Evolutionary conservation across 2,888 invertebrate species (phyloP), one percentile per base, ranked within the genome.

Genomic region (Oligia strigilis): DNA sequence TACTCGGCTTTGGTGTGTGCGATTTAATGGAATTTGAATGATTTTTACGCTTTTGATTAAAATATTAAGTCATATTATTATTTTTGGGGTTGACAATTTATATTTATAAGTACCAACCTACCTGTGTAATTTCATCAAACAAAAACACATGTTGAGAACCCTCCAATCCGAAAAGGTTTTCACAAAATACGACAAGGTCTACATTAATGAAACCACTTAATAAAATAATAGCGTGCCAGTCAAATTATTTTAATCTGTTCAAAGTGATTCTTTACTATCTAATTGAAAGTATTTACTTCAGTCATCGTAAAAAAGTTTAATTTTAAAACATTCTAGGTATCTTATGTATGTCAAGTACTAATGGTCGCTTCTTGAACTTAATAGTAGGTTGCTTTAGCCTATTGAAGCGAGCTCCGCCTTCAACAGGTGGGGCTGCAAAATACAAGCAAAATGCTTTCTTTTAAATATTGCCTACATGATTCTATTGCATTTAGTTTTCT

Each of bases 391-490:
- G 36, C 69, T 60, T 49, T 52, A 79, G 43, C 69, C 72, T 82
- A 80, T 70, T 60, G 69, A 17, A 69, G 5, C 46, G 43, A 84
- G 80, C 73, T 70, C 60, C 80, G 73, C 73, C 58, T 73, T 23
- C 82, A 82, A 82, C 85, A 84, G 85, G 82, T 84, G 82, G 82
- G 46, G 58, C 70, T 80, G 13, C 8, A 17, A 55, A 65, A 69
- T 55, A 40, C 36, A 60, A 77, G 5, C 60, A n/a, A 55, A 40
- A 9, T 46, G 23, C 46, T 58, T 64, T 55, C 46, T 69, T 29
- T n/a, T 64, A 6, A 49, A 40, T 17, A 58, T 64, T n/a, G 9
- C 9, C 17, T 17, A 40, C 8, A 29, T 36, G 67, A 11, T 40
- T 60, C 19, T 11, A 70, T 60, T 52, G 49, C 6, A n/a, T 55